These are phyloP conservation scores for Nyctibius grandis DNA, from an alignment of 2,797 vertebrate species.

Conservation along the genomic window DNA sequence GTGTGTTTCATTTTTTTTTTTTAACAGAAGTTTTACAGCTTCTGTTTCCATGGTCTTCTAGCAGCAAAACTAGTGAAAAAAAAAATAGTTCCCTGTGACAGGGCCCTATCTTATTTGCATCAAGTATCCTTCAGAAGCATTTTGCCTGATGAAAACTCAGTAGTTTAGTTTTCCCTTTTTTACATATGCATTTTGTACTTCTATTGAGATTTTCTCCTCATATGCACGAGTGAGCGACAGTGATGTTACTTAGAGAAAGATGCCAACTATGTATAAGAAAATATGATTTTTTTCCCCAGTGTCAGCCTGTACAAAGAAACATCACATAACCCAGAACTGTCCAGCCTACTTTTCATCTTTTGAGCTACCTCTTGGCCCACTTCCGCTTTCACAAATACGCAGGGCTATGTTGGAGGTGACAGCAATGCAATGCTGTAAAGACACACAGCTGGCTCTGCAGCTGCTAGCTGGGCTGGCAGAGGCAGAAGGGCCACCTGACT, in stretches of 20 bases:
- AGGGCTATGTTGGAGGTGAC: not conserved
- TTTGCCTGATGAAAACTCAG: not conserved
- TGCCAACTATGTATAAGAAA: not conserved
- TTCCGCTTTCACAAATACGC: not conserved
- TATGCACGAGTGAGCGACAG: not conserved
- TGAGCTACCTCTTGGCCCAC: not conserved
- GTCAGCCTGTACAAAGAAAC: not conserved
- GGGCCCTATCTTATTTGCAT: not conserved
- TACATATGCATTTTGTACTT: not conserved
- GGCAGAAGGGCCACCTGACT: not conserved
- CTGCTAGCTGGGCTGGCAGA: not conserved
- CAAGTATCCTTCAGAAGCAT: not conserved
- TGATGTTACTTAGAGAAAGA: not conserved
- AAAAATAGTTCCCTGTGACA: not conserved
- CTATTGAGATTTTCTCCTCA: not conserved
- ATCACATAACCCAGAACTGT: not conserved
- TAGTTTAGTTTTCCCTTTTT: not conserved
- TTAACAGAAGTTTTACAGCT: not conserved
- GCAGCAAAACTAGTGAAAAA: not conserved
- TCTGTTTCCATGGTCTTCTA: not conserved
- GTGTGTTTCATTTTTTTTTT: not conserved
- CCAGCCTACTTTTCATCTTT: not conserved
- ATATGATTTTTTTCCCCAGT: not conserved
- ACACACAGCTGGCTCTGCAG: not conserved
- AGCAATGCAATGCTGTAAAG: not conserved